Evolutionary conservation across 1,140 invertebrate species (phyloP).

Genomic region (Zophobas morio): DNA sequence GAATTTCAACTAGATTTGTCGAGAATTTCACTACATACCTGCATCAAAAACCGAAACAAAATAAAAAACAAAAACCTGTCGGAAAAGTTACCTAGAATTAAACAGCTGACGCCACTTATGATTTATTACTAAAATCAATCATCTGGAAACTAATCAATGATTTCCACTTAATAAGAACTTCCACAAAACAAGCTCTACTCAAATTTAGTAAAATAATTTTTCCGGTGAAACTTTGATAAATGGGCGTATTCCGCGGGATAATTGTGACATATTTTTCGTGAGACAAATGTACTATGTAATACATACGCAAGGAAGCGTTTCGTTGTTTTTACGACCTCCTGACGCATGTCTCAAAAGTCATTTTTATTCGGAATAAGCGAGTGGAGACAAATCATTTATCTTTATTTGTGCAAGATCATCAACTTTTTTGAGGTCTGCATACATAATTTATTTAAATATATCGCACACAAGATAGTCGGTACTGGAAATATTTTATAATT

Average conservation of each 20-base stretch:
- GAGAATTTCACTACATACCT: no score
- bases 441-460: no score
- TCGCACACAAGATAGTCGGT: no score
- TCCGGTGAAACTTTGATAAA: not conserved
- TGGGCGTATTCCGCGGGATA: not conserved
- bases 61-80: not conserved
- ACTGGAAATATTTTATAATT: no score
- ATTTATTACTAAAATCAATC: conserved; percentile 42
- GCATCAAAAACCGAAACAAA: no score
- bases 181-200: not conserved
- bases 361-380: not conserved
- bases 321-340: conserved; percentile 4
- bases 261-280: not conserved
- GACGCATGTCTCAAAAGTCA: conserved; percentile 1
- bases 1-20: no score
- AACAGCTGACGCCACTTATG: conserved; percentile 14
- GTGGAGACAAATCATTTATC: not conserved
- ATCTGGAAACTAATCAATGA: conserved; percentile 15
- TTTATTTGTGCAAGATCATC: not conserved
- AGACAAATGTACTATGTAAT: no score
- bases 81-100: conserved; percentile 7
- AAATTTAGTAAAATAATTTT: not conserved
- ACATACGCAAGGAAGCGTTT: not conserved
- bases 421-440: no score
- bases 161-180: not conserved